Percentiles rank a stretch among this genome's conserved stretches.
These are phyloP conservation scores for Solea solea DNA, from an alignment of 2,113 vertebrate genomes.

Conservation along the genomic window DNA sequence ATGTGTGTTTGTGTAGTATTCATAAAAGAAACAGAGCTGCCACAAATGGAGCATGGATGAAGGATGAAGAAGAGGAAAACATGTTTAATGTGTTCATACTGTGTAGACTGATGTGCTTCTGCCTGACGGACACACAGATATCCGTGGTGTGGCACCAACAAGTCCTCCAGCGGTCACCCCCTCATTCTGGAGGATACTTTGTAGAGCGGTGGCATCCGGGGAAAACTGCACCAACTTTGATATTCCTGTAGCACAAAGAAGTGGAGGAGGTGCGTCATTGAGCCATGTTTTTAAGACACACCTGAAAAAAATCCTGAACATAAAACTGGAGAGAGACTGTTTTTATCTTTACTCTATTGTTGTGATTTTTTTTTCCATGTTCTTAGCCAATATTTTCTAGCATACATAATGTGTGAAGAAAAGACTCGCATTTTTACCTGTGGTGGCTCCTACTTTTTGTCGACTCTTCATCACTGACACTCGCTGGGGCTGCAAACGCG, in stretches of 20 bases:
- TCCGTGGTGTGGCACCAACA: conserved; percentile 43
- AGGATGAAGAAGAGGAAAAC: background rate
- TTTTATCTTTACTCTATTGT: no score
- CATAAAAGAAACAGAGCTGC: background rate
- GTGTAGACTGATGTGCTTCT: conserved; percentile 69
- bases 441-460: conserved; percentile 39
- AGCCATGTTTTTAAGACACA: no score
- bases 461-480: conserved; percentile 74
- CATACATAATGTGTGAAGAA: no score
- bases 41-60: background rate
- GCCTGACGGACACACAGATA: conserved; percentile 48
- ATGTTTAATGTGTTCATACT: conserved; percentile 42
- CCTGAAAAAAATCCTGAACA: no score
- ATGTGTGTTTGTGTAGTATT: background rate
- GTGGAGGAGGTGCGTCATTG: no score
- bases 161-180: conserved; percentile 54
- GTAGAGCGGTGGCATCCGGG: conserved; percentile 62
- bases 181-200: conserved; percentile 70
- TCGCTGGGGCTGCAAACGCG: conserved; percentile 71
- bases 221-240: conserved; percentile 58
- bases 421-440: conserved; percentile 51
- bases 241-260: conserved; percentile 18
- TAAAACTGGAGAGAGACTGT: no score
- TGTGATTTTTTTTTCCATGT: no score
- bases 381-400: no score